phyloP scores from a whole-genome alignment of 2,888 invertebrate genomes.

The Heliconius aoede region DNA sequence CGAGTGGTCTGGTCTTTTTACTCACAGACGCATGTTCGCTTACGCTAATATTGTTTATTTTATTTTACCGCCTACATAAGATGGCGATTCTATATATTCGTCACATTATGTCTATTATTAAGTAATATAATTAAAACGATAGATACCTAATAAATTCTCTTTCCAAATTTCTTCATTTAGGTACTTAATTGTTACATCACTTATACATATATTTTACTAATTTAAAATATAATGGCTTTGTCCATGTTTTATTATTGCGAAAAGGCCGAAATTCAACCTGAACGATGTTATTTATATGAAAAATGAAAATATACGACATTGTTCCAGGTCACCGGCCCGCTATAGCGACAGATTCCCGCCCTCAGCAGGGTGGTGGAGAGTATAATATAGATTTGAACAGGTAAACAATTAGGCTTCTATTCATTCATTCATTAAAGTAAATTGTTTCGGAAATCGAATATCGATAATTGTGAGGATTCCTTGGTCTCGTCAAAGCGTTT shows the following conservation, averaged over 20 bases:
- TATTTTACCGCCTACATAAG: neutral
- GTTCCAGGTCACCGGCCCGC: conserved; percentile 78
- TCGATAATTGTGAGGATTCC: conserved; percentile 23
- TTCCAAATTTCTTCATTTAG: neutral
- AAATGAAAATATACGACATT: conserved; percentile 37
- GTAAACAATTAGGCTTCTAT: conserved; percentile 52
- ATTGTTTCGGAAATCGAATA: conserved; percentile 18
- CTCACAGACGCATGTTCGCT: too few relatives aligned
- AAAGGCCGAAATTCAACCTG: conserved; percentile 16
- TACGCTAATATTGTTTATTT: neutral
- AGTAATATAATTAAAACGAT: neutral
- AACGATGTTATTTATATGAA: conserved; percentile 24
- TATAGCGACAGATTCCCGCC: conserved; percentile 81
- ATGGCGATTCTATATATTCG: neutral
- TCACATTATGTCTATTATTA: neutral
- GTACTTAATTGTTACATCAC: neutral
- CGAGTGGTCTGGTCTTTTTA: too few relatives aligned
- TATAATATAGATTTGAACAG: conserved; percentile 69
- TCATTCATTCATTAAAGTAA: conserved; percentile 22
- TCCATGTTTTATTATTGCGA: neutral
- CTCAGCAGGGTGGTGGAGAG: conserved; percentile 79
- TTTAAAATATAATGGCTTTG: neutral
- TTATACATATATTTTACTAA: neutral
- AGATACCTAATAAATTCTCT: neutral
- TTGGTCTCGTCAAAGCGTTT: conserved; percentile 16